A percentile compares a stretch with the other conserved stretches of the same genome.
Evolutionary conservation across 2,113 vertebrate genomes (phyloP).

Genomic region (Micromys minutus): DNA sequence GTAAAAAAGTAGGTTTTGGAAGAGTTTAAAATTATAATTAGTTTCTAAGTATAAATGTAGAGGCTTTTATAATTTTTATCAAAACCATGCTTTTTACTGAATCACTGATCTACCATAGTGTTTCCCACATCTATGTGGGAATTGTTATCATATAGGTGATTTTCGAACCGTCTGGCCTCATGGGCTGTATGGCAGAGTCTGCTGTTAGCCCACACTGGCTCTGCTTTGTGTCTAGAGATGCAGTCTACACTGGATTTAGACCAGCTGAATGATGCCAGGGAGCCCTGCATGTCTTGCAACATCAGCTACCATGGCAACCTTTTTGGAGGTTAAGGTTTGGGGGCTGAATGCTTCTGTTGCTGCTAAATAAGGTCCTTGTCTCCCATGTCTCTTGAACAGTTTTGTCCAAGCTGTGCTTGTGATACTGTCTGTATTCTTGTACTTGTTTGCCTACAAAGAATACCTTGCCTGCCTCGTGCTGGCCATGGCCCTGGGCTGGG

Average conservation of each 20-base stretch:
- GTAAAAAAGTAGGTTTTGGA: background rate
- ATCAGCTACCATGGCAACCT: background rate
- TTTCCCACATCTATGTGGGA: background rate
- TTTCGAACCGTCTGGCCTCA: background rate
- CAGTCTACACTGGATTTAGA: background rate
- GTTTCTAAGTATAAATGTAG: background rate
- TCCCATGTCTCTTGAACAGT: slow-evolving; percentile 87
- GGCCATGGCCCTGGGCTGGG: slow-evolving; percentile 90
- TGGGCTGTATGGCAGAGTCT: background rate
- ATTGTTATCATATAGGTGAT: background rate
- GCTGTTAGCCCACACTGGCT: background rate
- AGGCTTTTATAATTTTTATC: slow-evolving; percentile 15
- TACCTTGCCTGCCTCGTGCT: slow-evolving; percentile 89
- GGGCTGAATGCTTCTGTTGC: slow-evolving; percentile 7
- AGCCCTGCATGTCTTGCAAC: too few relatives aligned
- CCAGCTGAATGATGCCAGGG: background rate
- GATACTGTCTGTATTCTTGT: slow-evolving; percentile 89
- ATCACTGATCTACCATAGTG: background rate
- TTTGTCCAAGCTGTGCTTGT: slow-evolving; percentile 90
- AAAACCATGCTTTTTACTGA: background rate
- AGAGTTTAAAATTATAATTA: slow-evolving; percentile 5
- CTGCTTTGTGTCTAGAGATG: accelerated
- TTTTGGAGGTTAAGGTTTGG: background rate
- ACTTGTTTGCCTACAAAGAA: slow-evolving; percentile 88
- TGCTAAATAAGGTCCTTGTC: slow-evolving; percentile 79